phyloP scores from a whole-genome alignment of 2,113 vertebrate genomes.

The Hypocryptadius cinnamomeus region DNA sequence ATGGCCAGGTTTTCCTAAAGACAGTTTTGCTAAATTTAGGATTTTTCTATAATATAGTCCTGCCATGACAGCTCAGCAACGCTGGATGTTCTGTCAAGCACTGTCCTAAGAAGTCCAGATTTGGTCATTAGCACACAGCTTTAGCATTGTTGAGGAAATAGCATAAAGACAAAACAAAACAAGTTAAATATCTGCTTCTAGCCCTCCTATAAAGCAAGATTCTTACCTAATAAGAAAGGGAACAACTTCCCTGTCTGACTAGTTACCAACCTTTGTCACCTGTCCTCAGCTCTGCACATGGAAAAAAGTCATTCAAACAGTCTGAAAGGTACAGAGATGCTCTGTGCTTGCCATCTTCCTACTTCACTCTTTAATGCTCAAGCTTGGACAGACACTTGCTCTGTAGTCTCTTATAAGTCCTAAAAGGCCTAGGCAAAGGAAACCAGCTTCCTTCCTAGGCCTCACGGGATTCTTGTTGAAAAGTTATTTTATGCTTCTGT shows the following conservation, averaged over 20 bases:
- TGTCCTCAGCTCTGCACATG: not conserved
- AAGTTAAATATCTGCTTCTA: not conserved
- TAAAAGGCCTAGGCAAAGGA: not conserved
- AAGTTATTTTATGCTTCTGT: not conserved
- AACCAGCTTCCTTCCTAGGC: not conserved
- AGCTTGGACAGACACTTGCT: not conserved
- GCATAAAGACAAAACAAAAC: not conserved
- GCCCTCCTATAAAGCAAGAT: not conserved
- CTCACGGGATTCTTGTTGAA: not conserved
- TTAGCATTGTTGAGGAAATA: not conserved
- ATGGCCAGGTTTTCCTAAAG: not conserved
- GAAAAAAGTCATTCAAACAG: not conserved
- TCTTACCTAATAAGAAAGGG: not conserved
- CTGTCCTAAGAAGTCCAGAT: not conserved
- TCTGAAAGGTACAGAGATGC: not conserved
- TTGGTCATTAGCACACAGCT: not conserved
- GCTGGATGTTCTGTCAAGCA: not conserved
- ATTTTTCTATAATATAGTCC: not conserved
- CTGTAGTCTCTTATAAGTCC: not conserved
- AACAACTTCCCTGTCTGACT: not conserved
- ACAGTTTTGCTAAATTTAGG: not conserved
- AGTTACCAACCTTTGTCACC: not conserved
- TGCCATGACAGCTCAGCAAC: not conserved
- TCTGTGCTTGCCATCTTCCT: not conserved
- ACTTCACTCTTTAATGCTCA: not conserved